These are phyloP conservation scores for Phortica magna DNA, from an alignment of 2,888 invertebrate species.

Conservation along the genomic window DNA sequence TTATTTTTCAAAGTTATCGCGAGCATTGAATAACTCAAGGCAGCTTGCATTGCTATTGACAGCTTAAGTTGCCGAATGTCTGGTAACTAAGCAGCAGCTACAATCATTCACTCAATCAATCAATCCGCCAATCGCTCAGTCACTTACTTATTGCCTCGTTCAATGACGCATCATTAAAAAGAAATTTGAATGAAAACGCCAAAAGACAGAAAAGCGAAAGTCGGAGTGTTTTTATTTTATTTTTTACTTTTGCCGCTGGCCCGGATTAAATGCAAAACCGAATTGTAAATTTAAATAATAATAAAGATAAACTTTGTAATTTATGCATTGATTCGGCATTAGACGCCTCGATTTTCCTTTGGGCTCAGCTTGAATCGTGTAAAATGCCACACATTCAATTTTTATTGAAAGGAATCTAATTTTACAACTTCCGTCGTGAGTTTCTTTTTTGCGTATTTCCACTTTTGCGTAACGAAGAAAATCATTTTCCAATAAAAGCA, in stretches of 20 bases:
- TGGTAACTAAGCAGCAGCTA: conserved; percentile 40
- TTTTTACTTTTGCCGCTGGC: background rate
- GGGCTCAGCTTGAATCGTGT: background rate
- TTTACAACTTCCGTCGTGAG: conserved; percentile 58
- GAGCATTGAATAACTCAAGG: conserved; percentile 44
- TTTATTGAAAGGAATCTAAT: conserved; percentile 49
- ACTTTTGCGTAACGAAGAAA: conserved; percentile 37
- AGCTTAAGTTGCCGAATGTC: conserved; percentile 54
- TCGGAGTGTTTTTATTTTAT: background rate
- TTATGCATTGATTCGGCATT: conserved; percentile 64
- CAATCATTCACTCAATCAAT: conserved; percentile 60
- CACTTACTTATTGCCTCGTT: conserved; percentile 29
- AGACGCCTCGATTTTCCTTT: background rate
- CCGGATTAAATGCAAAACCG: conserved; percentile 40
- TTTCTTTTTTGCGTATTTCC: conserved; percentile 48
- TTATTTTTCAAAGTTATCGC: background rate
- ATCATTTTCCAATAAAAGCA: conserved; percentile 6
- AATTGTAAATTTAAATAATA: conserved; percentile 74
- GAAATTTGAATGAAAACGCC: conserved; percentile 30
- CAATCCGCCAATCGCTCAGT: conserved; percentile 48
- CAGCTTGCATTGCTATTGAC: conserved; percentile 69
- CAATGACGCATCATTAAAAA: conserved; percentile 48
- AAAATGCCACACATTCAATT: conserved; percentile 25
- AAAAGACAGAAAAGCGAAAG: background rate
- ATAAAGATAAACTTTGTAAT: conserved; percentile 69